A percentile compares a stretch with the other conserved stretches of the same genome.
Evolutionary conservation across 2,888 invertebrate species (phyloP).

Genomic region (Crioceris asparagi): DNA sequence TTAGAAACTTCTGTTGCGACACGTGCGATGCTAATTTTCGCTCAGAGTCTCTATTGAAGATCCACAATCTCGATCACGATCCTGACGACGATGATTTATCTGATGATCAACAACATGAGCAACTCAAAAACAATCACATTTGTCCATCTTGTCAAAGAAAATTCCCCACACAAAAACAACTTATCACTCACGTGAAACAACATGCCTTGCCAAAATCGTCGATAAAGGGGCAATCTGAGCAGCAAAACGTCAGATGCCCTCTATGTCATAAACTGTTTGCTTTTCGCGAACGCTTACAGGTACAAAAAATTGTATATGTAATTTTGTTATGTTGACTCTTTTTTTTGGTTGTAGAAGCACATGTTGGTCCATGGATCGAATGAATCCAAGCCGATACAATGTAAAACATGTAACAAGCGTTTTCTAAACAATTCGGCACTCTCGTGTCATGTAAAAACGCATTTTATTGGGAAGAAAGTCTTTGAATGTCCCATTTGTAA

Average conservation of each 20-base stretch:
- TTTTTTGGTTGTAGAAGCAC: slow-evolving; percentile 42
- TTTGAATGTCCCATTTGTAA: slow-evolving; percentile 67
- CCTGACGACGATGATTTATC: slow-evolving; percentile 23
- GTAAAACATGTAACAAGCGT: slow-evolving; percentile 51
- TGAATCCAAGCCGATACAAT: slow-evolving; percentile 58
- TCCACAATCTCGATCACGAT: slow-evolving; percentile 29
- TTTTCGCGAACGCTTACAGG: slow-evolving; percentile 48
- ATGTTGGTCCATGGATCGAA: slow-evolving; percentile 56
- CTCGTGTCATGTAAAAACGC: slow-evolving; percentile 60
- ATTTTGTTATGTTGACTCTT: too few relatives aligned
- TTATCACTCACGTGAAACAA: slow-evolving; percentile 27
- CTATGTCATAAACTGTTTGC: slow-evolving; percentile 56
- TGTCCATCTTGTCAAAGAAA: slow-evolving; percentile 31
- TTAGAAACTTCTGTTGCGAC: slow-evolving; percentile 26
- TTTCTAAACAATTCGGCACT: slow-evolving; percentile 64
- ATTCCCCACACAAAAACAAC: slow-evolving; percentile 27
- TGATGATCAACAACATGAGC: slow-evolving; percentile 16
- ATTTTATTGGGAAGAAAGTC: slow-evolving; percentile 48
- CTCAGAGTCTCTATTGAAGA: slow-evolving; percentile 27
- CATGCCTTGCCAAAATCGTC: slow-evolving; percentile 21
- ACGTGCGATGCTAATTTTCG: slow-evolving; percentile 24
- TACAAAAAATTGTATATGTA: slow-evolving; percentile 26
- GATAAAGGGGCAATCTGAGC: slow-evolving; percentile 6
- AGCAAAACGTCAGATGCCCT: slow-evolving; percentile 45
- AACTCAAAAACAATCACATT: slow-evolving; percentile 24